Evolutionary conservation across 2,797 vertebrate species (phyloP), one percentile per base, ranked within the genome.

Genomic region (Sebastes itinus): DNA sequence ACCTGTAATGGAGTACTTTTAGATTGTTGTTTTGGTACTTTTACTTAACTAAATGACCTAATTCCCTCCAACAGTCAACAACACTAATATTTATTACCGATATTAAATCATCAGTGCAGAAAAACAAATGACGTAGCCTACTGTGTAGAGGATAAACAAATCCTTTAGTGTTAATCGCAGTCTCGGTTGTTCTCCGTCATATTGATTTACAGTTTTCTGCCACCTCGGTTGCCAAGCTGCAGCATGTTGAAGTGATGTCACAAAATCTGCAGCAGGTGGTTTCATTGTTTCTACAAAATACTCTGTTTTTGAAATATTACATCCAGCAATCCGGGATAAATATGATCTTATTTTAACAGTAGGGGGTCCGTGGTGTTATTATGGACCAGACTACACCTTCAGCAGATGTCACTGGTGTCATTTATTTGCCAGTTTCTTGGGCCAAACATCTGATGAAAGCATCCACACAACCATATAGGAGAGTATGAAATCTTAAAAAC

Each of bases 241-340:
- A 77, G 60, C 77, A 25, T 68, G 72, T 69, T 62, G 68, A 61
- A 76, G 66, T 89, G 86, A 91, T 81, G 88, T 89, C 89, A 91
- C 71, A 25, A 70, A 91, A 87, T 89, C 75, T 78, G 86, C 27
- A 90, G 89, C 93, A 94, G 93, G 87, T 94, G 91, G 86, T 83
- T 66, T 87, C 86, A 88, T 94, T 94, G 92, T 94, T 78, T 74
- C 27, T 8, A 14, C 46, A 63, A 81, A 86, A 77, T 66, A 75
- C 68, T 62, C 66, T 75, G 38, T 79, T 83, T 82, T 82, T 38
- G 22, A 73, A 82, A 88, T 75, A 83, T 75, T 66, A 42, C 10
- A 8, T 72, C 59, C 61, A 38, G 18, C 72, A 88, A 87, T 84
- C 77, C 73, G 78, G 68, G 81, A 87, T 87, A 79, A 91, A 88